Percentiles rank a stretch among this genome's conserved stretches.
Conservation (phyloP, 2,113 vertebrate genomes). For the Saguinus midas region DNA sequence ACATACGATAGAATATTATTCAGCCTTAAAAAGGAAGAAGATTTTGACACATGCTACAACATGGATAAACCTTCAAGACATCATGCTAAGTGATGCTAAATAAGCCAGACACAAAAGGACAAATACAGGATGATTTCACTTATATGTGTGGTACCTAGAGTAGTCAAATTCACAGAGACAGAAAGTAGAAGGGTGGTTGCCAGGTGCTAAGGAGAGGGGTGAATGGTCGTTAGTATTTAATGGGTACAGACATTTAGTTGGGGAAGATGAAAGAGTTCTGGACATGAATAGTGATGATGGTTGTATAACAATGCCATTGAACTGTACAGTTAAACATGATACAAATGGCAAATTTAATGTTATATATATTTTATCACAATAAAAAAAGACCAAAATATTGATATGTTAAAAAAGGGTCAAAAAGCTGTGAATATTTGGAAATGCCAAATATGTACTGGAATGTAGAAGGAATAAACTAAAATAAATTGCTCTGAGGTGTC, state of each 20-base stretch:
- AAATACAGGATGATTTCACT: neutral
- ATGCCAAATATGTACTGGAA: neutral
- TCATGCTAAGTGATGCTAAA: neutral
- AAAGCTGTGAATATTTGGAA: constrained; percentile 26
- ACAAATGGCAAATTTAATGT: constrained; percentile 10
- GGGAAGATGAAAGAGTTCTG: neutral
- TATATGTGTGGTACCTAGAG: neutral
- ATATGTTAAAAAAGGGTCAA: neutral
- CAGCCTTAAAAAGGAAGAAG: constrained; percentile 3
- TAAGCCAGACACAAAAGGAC: neutral
- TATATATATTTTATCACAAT: neutral
- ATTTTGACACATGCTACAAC: neutral
- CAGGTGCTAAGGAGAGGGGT: neutral
- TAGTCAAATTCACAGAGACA: neutral
- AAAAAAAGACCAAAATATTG: constrained; percentile 9
- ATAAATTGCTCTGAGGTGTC: neutral
- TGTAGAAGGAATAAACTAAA: neutral
- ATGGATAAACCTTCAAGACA: neutral
- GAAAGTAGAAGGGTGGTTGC: neutral
- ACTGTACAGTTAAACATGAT: neutral
- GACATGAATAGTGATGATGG: neutral
- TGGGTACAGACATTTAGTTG: neutral
- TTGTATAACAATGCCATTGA: neutral
- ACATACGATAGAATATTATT: neutral
- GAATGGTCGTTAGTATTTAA: neutral